Evolutionary conservation across 2,888 invertebrate genomes (phyloP).

Genomic region (Xylophagus ater): DNA sequence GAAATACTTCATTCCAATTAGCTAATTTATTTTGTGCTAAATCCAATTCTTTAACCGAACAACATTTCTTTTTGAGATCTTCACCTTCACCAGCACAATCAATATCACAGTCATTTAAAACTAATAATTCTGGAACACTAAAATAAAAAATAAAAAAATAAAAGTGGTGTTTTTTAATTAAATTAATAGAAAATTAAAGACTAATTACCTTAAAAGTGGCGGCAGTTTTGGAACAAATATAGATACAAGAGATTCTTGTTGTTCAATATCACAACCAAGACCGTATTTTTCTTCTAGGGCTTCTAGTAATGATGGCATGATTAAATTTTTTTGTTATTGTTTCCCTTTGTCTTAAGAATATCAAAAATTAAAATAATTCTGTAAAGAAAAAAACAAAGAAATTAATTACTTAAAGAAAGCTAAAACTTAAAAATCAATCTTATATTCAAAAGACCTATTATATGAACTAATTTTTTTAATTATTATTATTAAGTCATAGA

Average conservation of each 20-base stretch:
- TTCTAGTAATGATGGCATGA: constrained; percentile 81
- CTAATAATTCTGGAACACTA: constrained; percentile 70
- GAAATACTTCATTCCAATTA: constrained; percentile 84
- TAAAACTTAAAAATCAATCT: too few relatives aligned
- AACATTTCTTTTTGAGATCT: constrained; percentile 69
- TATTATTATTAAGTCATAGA: too few relatives aligned
- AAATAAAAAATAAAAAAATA: constrained; percentile 9
- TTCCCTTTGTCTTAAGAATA: too few relatives aligned
- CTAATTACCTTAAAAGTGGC: constrained; percentile 43
- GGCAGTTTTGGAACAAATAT: constrained; percentile 79
- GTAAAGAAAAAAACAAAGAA: too few relatives aligned
- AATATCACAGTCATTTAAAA: constrained; percentile 85
- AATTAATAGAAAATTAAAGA: not conserved
- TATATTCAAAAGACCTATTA: too few relatives aligned
- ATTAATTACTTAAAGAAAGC: too few relatives aligned
- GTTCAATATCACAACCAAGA: constrained; percentile 46
- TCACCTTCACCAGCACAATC: constrained; percentile 77
- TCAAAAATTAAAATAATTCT: too few relatives aligned
- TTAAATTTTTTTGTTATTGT: too few relatives aligned
- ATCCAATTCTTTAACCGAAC: constrained; percentile 86
- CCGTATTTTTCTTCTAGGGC: constrained; percentile 82
- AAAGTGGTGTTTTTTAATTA: not conserved
- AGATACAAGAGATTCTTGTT: constrained; percentile 47
- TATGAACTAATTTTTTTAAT: too few relatives aligned
- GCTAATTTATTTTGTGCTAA: constrained; percentile 84